These are phyloP conservation scores for Drepana falcataria DNA, from an alignment of 2,888 invertebrate genomes.

Conservation along the genomic window DNA sequence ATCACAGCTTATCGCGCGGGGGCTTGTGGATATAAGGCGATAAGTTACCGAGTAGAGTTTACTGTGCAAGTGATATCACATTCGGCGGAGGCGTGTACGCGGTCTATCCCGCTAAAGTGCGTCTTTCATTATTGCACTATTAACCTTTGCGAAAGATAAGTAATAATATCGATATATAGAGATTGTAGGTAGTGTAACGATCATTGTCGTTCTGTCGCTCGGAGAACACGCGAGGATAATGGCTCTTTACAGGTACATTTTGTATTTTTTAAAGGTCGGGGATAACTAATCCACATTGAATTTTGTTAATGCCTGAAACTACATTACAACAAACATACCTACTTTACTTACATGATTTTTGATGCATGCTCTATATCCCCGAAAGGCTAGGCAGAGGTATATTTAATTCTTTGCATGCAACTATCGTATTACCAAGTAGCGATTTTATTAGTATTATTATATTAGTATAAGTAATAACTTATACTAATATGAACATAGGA, in stretches of 20 bases:
- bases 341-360: no score
- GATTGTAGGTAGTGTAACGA: constrained; percentile 23
- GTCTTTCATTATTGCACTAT: constrained; percentile 36
- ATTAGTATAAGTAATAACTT: no score
- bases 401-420: no score
- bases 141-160: constrained; percentile 43
- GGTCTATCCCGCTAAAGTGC: constrained; percentile 36
- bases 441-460: no score
- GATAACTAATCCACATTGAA: constrained; percentile 1
- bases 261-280: constrained; percentile 11
- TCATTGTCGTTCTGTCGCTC: constrained; percentile 33
- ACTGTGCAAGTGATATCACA: constrained; percentile 68
- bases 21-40: constrained; percentile 70
- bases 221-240: constrained; percentile 47
- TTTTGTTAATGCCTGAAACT: constrained; percentile 14
- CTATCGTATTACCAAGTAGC: no score
- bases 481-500: no score
- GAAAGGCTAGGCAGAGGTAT: no score
- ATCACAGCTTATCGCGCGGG: constrained; percentile 54
- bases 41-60: constrained; percentile 40
- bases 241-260: constrained; percentile 65
- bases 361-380: no score
- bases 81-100: constrained; percentile 64
- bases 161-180: constrained; percentile 26
- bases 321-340: no score